A percentile compares a stretch with the other conserved stretches of the same genome.
Conservation (phyloP, 92 coral and sea anemone genomes). For the Epizoanthus scotinus region DNA sequence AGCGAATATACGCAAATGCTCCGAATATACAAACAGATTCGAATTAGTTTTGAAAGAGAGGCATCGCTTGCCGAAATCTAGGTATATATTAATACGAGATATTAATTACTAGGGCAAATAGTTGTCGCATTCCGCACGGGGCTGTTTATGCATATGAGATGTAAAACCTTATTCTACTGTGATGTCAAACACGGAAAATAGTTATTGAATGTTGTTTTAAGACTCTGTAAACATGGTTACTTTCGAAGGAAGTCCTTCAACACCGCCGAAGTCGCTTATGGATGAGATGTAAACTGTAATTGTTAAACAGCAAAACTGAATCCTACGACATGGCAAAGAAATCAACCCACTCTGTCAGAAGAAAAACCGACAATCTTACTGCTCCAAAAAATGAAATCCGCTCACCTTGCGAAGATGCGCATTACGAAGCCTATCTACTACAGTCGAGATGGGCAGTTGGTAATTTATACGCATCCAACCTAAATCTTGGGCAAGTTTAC, state of each 20-base stretch:
- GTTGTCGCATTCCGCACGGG: background rate
- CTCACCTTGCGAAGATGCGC: slow-evolving; percentile 82
- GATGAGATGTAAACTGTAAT: background rate
- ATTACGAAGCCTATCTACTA: slow-evolving; percentile 77
- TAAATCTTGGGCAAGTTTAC: slow-evolving; percentile 76
- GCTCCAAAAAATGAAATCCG: slow-evolving; percentile 42
- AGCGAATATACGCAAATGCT: background rate
- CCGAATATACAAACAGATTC: background rate
- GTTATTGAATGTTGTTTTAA: background rate
- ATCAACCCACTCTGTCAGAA: background rate
- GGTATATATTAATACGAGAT: background rate
- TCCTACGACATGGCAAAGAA: slow-evolving; percentile 1
- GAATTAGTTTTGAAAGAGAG: background rate
- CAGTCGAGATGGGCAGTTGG: slow-evolving; percentile 85
- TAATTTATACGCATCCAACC: slow-evolving; percentile 75
- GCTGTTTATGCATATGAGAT: too few species aligned
- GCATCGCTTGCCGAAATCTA: background rate
- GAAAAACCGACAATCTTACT: slow-evolving; percentile 1
- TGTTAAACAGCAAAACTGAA: background rate
- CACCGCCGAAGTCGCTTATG: background rate
- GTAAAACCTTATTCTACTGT: background rate
- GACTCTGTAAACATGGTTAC: background rate
- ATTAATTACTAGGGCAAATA: background rate
- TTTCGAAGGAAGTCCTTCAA: background rate
- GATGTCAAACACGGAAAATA: background rate